Conservation (phyloP, 2,888 invertebrate genomes). For the Cremastinae sp. region DNA sequence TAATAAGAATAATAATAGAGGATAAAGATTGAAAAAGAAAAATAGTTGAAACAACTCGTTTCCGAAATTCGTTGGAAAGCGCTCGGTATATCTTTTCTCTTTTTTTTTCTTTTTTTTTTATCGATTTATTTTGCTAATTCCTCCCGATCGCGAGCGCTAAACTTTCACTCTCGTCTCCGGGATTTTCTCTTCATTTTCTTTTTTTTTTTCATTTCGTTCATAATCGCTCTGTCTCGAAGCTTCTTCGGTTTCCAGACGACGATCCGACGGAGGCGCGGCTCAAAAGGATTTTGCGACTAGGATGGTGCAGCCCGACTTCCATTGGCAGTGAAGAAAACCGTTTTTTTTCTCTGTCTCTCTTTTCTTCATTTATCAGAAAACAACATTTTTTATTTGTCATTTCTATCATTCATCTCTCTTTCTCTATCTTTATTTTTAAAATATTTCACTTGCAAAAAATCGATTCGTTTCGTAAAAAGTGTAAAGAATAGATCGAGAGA, state of each 20-base stretch:
- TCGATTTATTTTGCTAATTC: constrained; percentile 21
- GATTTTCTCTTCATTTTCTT: neutral
- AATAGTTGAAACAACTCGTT: constrained; percentile 34
- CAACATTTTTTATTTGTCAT: constrained; percentile 1
- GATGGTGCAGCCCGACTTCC: constrained; percentile 53
- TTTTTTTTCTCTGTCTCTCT: constrained; percentile 23
- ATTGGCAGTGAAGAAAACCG: constrained; percentile 52
- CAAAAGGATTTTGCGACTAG: constrained; percentile 55
- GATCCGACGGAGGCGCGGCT: constrained; percentile 30
- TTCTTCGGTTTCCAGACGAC: constrained; percentile 13
- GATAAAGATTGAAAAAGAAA: constrained; percentile 44
- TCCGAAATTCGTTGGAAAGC: constrained; percentile 26
- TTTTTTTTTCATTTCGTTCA: neutral
- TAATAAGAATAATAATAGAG: constrained; percentile 60
- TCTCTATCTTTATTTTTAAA: neutral
- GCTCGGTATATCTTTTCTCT: too few relatives aligned
- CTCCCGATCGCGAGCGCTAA: constrained; percentile 29
- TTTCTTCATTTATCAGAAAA: neutral
- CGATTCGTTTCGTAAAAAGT: too few relatives aligned
- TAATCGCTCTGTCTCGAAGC: too few relatives aligned
- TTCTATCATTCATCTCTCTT: constrained; percentile 20
- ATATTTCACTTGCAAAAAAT: constrained; percentile 3
- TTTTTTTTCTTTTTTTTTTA: constrained; percentile 5
- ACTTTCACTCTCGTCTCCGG: constrained; percentile 16
- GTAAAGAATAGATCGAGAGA: constrained; percentile 3